Evolutionary conservation across 1,140 invertebrate species (phyloP), one percentile per base, ranked within the genome.

Genomic region (Augochlora pura): DNA sequence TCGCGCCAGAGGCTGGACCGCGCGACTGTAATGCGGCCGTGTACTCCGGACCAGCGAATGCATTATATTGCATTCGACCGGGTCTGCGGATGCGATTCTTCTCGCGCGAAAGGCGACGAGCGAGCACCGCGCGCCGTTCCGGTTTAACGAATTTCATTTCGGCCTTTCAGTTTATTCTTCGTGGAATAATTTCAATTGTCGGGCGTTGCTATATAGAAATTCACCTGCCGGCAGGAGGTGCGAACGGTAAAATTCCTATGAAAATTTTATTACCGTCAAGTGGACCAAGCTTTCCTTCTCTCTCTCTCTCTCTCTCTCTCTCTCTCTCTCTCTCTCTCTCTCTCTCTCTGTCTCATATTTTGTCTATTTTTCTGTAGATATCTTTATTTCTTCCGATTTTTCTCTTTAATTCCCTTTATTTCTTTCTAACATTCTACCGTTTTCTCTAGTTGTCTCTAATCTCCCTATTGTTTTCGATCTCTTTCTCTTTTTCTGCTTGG

Each of bases 181-280:
- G n/a, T n/a, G 39, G 39, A 66, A 46, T 66, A 46, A 66, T 66
- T 46, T 46, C 64, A n/a, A 66, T 66, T 66, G 64, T 66, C 39
- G 18, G 64, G 2, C 12, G 21, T 49, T 16, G 64, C 64, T 63
- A 21, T 42, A 9, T 38, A 49, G 10, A 68, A 70, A 70, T 49
- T 46, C 66, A n/a, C 23, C 32, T 2, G 46, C n/a, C 10, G n/a
- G 23, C 23, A 27, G 9, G 39, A 49, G n/a, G n/a, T n/a, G n/a
- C 39, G 63, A 65, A 23, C 38, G 21, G 63, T 65, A 66, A 66
- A 66, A 12, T 25, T n/a, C 5, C 4, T 52, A 8, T 25, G 67
- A 65, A 54, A 42, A 65, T 78, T 52, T 18, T 16, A 57, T 12
- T 39, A 12, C 38, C 12, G 10, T 0, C 49, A 18, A 52, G 5